These are phyloP conservation scores for Ophonus ardosiacus DNA, from an alignment of 2,888 invertebrate species.

Conservation along the genomic window DNA sequence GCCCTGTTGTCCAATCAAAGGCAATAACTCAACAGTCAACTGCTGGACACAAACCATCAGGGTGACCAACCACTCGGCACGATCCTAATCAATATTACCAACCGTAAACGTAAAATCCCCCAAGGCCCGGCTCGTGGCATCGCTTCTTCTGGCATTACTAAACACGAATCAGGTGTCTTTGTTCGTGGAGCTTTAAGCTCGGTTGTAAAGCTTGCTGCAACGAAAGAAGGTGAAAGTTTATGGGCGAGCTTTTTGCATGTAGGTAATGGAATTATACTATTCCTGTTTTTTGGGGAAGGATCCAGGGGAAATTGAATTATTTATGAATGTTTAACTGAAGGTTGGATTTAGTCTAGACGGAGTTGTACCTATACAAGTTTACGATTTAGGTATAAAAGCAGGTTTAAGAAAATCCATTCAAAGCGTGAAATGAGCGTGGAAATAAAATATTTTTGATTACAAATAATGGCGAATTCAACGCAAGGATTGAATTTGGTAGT, in stretches of 20 bases:
- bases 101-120: slow-evolving; percentile 45
- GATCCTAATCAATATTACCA: slow-evolving; percentile 58
- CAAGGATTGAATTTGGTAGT: too few relatives aligned
- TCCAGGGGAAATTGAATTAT: slow-evolving; percentile 21
- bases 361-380: slow-evolving; percentile 15
- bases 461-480: too few relatives aligned
- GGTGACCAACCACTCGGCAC: slow-evolving; percentile 53
- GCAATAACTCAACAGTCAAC: slow-evolving; percentile 55
- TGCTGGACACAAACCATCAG: slow-evolving; percentile 46
- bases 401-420: background rate
- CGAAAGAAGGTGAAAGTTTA: slow-evolving; percentile 33
- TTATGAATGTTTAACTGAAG: slow-evolving; percentile 22
- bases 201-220: background rate
- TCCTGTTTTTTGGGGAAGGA: slow-evolving; percentile 25
- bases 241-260: slow-evolving; percentile 23
- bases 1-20: slow-evolving; percentile 18
- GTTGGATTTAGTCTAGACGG: slow-evolving; percentile 11
- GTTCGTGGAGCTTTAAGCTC: slow-evolving; percentile 17
- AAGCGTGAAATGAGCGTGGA: background rate
- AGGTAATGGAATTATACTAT: slow-evolving; percentile 33
- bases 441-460: too few relatives aligned
- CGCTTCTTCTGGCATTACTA: background rate
- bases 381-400: background rate
- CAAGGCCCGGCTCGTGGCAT: background rate
- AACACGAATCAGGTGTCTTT: slow-evolving; percentile 2